Percentiles rank a stretch among this genome's conserved stretches.
phyloP scores from a whole-genome alignment of 1,140 invertebrate genomes.

The Melanaphis sacchari region DNA sequence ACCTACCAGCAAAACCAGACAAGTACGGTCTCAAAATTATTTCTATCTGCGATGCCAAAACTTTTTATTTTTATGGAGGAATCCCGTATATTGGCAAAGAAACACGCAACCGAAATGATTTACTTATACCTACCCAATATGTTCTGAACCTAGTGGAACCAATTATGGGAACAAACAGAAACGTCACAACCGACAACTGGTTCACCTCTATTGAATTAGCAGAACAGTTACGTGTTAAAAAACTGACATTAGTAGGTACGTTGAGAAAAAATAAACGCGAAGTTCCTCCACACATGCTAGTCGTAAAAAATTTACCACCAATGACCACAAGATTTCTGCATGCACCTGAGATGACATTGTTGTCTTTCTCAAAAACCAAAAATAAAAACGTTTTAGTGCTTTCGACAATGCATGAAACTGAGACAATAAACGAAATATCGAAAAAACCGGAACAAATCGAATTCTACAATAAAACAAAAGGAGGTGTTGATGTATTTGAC shows the following conservation, averaged over 20 bases:
- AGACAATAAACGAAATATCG: no score
- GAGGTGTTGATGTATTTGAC: slow-evolving; percentile 63
- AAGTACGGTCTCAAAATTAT: slow-evolving; percentile 64
- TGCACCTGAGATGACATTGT: no score
- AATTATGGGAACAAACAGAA: slow-evolving; percentile 60
- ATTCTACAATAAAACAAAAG: slow-evolving; percentile 64
- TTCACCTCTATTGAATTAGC: slow-evolving; percentile 49
- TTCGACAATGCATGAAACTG: no score
- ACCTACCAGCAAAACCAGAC: slow-evolving; percentile 64
- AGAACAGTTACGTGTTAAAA: no score
- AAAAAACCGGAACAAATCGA: neutral
- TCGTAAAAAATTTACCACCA: no score
- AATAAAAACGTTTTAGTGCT: no score
- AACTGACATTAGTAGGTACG: no score
- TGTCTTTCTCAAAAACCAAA: no score
- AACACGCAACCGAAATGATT: neutral
- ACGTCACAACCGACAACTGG: slow-evolving; percentile 63
- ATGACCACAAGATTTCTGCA: no score
- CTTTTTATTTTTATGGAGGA: slow-evolving; percentile 62
- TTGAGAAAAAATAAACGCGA: no score
- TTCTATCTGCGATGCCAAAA: slow-evolving; percentile 62
- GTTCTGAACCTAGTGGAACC: slow-evolving; percentile 58
- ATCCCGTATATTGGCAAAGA: slow-evolving; percentile 60
- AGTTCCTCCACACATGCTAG: no score
- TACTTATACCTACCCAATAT: neutral